These are phyloP conservation scores for Euspilapteryx auroguttella DNA, from an alignment of 2,888 invertebrate species.

Conservation along the genomic window DNA sequence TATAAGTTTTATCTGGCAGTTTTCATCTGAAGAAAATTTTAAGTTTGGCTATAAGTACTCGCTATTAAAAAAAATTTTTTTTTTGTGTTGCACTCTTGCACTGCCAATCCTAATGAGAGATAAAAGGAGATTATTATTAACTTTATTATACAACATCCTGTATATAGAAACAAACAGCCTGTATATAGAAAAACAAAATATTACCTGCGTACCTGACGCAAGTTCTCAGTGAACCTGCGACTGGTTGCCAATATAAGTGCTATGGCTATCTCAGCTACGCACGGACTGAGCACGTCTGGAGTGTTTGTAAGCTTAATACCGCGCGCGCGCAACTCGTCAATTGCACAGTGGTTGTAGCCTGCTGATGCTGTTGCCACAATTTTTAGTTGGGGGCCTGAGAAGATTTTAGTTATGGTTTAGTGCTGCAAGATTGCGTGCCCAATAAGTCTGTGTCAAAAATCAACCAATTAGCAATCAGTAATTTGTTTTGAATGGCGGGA, in stretches of 20 bases:
- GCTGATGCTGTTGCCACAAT: slow-evolving; percentile 84
- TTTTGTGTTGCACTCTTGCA: too few relatives aligned
- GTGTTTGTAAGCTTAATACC: slow-evolving; percentile 83
- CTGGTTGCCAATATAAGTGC: slow-evolving; percentile 74
- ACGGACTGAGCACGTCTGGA: slow-evolving; percentile 73
- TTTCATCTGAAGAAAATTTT: too few relatives aligned
- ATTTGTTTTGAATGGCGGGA: too few relatives aligned
- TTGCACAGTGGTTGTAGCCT: slow-evolving; percentile 85
- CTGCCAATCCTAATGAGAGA: too few relatives aligned
- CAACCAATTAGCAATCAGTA: too few relatives aligned
- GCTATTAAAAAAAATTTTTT: too few relatives aligned
- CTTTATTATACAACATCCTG: too few relatives aligned
- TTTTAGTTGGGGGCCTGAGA: slow-evolving; percentile 73
- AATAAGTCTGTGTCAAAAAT: background rate
- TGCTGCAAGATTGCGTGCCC: background rate
- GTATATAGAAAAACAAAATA: background rate
- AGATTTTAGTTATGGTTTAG: background rate
- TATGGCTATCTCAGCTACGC: slow-evolving; percentile 84
- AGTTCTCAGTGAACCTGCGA: slow-evolving; percentile 77
- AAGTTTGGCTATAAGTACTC: too few relatives aligned
- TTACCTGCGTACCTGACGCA: slow-evolving; percentile 67
- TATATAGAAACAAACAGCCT: background rate
- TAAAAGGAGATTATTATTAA: background rate
- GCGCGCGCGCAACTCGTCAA: slow-evolving; percentile 70
- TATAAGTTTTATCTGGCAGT: too few relatives aligned